Conservation (phyloP, 2,113 vertebrate genomes). For the Bubo blakistoni region DNA sequence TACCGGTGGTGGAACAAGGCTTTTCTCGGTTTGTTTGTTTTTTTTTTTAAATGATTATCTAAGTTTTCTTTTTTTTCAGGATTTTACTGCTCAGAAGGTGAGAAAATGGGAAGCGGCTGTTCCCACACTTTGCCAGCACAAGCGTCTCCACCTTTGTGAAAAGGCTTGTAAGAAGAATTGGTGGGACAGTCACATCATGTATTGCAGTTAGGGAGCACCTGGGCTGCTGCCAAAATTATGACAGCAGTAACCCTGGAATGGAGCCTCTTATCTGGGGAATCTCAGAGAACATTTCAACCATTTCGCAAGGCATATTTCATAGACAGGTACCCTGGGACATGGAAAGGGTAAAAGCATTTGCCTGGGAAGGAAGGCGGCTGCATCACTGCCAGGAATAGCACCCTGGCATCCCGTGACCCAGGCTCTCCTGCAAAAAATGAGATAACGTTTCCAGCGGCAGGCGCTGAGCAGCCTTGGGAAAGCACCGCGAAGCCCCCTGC, state of each 20-base stretch:
- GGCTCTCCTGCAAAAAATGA: not conserved
- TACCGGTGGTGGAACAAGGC: not conserved
- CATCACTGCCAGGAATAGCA: constrained; percentile 37
- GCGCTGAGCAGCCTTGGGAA: not conserved
- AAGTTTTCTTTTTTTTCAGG: not conserved
- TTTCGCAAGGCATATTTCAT: not conserved
- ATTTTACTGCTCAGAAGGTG: not conserved
- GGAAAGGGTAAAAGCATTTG: not conserved
- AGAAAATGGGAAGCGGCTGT: not conserved
- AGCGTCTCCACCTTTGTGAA: not conserved
- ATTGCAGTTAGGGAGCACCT: not conserved
- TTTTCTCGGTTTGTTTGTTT: not conserved
- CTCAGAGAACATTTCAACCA: not conserved
- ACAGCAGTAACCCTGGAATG: not conserved
- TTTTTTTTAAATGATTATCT: not conserved
- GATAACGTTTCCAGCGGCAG: fast-evolving
- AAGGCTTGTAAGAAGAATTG: not conserved
- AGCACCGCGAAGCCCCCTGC: fast-evolving
- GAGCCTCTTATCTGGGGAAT: constrained; percentile 26
- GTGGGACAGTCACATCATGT: not conserved
- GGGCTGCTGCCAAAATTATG: not conserved
- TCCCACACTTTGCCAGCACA: not conserved
- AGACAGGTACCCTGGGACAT: constrained; percentile 24
- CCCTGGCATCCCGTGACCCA: not conserved
- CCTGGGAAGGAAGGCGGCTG: not conserved